These are phyloP conservation scores for Campopleginae sp. DNA, from an alignment of 2,888 invertebrate genomes.

Conservation along the genomic window DNA sequence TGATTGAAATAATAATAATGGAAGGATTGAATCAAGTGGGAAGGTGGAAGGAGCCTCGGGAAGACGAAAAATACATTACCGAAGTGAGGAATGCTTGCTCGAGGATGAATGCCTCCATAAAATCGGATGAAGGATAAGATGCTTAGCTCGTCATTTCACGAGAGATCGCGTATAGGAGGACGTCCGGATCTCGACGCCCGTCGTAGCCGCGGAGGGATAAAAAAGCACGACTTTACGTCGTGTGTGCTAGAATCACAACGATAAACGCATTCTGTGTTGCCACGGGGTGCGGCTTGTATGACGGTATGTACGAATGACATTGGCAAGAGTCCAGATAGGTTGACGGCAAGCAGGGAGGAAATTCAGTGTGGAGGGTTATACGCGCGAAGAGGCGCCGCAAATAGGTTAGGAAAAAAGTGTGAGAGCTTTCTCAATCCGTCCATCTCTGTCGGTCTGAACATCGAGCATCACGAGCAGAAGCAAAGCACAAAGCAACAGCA, in stretches of 20 bases:
- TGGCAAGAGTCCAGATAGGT: constrained; percentile 74
- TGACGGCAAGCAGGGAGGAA: constrained; percentile 12
- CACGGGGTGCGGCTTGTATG: constrained; percentile 20
- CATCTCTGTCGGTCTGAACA: constrained; percentile 57
- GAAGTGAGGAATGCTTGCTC: neutral
- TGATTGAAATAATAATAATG: neutral
- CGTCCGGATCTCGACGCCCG: constrained; percentile 27
- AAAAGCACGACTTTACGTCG: constrained; percentile 51
- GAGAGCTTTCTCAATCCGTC: constrained; percentile 51
- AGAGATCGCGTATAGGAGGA: constrained; percentile 28
- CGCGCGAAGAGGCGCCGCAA: constrained; percentile 65
- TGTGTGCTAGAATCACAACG: constrained; percentile 52
- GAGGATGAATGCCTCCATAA: constrained; percentile 39
- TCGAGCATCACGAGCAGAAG: constrained; percentile 68
- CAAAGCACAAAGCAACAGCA: constrained; percentile 81
- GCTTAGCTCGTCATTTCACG: constrained; percentile 17
- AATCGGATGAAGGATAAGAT: constrained; percentile 19
- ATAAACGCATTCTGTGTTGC: constrained; percentile 38
- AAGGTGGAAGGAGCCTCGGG: neutral
- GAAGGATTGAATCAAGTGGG: neutral
- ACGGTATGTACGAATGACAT: constrained; percentile 67
- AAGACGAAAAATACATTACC: constrained; percentile 20
- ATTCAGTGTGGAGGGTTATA: constrained; percentile 68
- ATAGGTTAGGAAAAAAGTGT: constrained; percentile 68
- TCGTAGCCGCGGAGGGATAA: constrained; percentile 20